Evolutionary conservation across 2,797 vertebrate genomes (phyloP), one percentile per base, ranked within the genome.

Genomic region (Knipowitschia caucasica): DNA sequence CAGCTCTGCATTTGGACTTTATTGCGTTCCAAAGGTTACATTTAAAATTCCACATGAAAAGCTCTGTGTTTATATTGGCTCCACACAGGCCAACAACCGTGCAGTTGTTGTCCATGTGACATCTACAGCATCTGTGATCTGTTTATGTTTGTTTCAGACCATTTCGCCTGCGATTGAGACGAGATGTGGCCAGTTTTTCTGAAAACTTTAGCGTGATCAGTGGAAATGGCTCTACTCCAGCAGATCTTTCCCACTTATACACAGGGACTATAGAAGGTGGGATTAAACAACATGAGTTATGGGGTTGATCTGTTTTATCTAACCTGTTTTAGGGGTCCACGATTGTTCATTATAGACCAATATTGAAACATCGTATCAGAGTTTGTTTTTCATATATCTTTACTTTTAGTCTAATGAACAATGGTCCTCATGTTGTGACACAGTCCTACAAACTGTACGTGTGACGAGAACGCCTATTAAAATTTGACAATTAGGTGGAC

Each of bases 171-270:
- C 77, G 77, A 25, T 70, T 94, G 63, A 86, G 61, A 72, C 83
- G 60, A 65, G 80, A 91, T 53, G 10, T 61, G 0, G 73, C 55
- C 2, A 68, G 34, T 4, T 94, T 93, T 73, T 71, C 85, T 0
- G 57, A 83, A 50, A 69, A 84, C 64, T 89, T 91, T 53, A 61
- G 38, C 9, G 56, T 92, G 50, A 54, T 67, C 38, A 70, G 46
- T 51, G 71, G 53, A 62, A 77, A 82, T 30, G 67, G 54, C 18
- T 47, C 76, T 1, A 20, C 54, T 4, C 36, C 63, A 4, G 69
- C 53, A 0, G 88, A 92, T 39, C 78, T 92, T 24, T 92, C 89
- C 27, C 89, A 92, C 64, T 57, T 93, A 38, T 94, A 90, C 50
- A 88, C 90, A 20, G 92, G 92, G 61, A 67, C 44, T 25, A 59